A percentile compares a stretch with the other conserved stretches of the same genome.
These are phyloP conservation scores for Parnassius glacialis DNA, from an alignment of 2,888 invertebrate genomes.

Conservation along the genomic window DNA sequence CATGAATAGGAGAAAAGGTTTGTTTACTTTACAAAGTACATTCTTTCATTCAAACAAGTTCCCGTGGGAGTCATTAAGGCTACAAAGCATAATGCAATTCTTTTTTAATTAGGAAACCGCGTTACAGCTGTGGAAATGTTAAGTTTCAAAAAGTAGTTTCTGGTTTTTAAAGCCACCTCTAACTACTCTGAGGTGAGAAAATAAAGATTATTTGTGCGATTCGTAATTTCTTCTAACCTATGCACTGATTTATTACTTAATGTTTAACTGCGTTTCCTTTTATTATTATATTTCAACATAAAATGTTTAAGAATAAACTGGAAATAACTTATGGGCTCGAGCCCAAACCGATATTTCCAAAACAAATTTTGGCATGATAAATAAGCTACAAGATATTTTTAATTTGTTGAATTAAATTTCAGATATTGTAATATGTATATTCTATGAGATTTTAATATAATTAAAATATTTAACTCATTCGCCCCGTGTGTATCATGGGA, in stretches of 20 bases:
- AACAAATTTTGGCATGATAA: no score
- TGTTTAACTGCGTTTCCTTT: not conserved
- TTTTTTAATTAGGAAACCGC: slow-evolving; percentile 24
- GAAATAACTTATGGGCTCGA: no score
- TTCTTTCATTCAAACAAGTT: slow-evolving; percentile 25
- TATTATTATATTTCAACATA: not conserved
- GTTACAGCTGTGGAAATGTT: slow-evolving; percentile 20
- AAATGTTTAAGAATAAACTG: not conserved
- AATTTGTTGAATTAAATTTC: no score
- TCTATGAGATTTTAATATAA: no score
- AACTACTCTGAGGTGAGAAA: slow-evolving; percentile 18
- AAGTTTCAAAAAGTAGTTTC: slow-evolving; percentile 23
- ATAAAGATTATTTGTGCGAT: slow-evolving; percentile 23
- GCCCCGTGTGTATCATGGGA: no score
- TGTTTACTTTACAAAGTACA: slow-evolving; percentile 13
- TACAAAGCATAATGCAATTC: slow-evolving; percentile 26
- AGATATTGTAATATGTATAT: no score
- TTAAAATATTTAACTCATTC: no score
- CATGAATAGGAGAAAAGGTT: slow-evolving; percentile 10
- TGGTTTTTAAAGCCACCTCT: slow-evolving; percentile 20
- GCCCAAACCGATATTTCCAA: no score
- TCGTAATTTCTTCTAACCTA: not conserved
- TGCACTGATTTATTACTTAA: no score
- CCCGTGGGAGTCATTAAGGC: slow-evolving; percentile 24
- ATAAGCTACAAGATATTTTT: no score